Evolutionary conservation across 2,113 vertebrate genomes (phyloP).

Genomic region (Mobula hypostoma): DNA sequence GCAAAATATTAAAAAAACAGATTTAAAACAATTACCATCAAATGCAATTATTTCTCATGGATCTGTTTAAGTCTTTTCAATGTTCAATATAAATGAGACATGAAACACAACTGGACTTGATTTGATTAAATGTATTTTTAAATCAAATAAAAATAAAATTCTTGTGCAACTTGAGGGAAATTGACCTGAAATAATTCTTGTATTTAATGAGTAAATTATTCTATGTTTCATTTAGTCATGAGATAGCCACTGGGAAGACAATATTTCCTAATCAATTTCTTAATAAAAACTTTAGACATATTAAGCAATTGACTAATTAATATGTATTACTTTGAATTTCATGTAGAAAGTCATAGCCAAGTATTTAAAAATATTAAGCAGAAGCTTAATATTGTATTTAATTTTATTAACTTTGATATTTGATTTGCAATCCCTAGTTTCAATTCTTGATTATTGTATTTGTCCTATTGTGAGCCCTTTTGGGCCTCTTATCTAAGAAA

Average conservation of each 20-base stretch:
- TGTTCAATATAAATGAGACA: constrained; percentile 6
- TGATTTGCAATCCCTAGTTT: neutral
- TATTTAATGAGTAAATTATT: neutral
- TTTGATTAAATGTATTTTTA: neutral
- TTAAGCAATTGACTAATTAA: neutral
- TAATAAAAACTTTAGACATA: neutral
- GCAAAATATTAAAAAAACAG: neutral
- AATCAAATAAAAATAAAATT: neutral
- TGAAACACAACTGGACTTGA: neutral
- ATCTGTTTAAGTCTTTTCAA: neutral
- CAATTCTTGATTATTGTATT: neutral
- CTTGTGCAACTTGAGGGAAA: constrained; percentile 4
- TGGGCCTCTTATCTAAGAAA: too few species aligned
- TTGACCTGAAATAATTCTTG: neutral
- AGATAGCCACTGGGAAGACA: neutral
- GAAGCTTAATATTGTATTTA: neutral
- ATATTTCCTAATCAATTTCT: neutral
- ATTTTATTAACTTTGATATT: neutral
- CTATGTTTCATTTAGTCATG: neutral
- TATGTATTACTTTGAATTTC: neutral
- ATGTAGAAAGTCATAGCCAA: neutral
- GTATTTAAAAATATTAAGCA: neutral
- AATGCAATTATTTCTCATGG: neutral
- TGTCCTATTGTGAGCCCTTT: too few species aligned
- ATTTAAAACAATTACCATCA: neutral